These are phyloP conservation scores for Thalpophila matura DNA, from an alignment of 2,888 invertebrate genomes.

Conservation along the genomic window DNA sequence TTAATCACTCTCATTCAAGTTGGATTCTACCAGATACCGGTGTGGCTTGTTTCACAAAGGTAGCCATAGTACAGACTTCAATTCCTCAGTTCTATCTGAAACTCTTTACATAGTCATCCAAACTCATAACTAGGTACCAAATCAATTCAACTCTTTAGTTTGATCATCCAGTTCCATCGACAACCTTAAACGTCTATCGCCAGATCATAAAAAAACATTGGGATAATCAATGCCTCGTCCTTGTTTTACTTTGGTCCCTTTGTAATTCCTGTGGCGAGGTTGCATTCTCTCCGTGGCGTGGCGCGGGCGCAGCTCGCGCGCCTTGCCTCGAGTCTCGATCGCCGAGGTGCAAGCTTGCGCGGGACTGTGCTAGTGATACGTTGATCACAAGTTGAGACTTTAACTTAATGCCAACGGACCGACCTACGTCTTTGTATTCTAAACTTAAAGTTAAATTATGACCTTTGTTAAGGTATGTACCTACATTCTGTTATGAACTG, in stretches of 20 bases:
- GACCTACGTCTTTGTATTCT: constrained; percentile 56
- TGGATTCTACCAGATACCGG: constrained; percentile 15
- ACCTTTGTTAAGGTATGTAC: constrained; percentile 19
- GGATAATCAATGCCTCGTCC: constrained; percentile 82
- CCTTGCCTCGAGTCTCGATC: constrained; percentile 61
- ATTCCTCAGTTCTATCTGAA: constrained; percentile 7
- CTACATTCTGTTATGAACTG: constrained; percentile 18
- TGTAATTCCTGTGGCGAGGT: constrained; percentile 83
- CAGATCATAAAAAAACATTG: constrained; percentile 70
- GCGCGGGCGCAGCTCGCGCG: constrained; percentile 66
- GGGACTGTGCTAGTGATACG: constrained; percentile 29
- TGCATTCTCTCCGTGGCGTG: constrained; percentile 81
- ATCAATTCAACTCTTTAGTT: constrained; percentile 29
- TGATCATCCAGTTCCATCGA: constrained; percentile 58
- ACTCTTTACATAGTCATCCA: neutral
- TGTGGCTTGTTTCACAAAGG: constrained; percentile 10
- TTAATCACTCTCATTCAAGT: constrained; percentile 37
- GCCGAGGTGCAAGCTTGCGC: constrained; percentile 56
- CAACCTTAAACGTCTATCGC: constrained; percentile 63
- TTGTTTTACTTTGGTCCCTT: constrained; percentile 83
- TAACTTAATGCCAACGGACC: constrained; percentile 40
- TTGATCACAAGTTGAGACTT: constrained; percentile 52
- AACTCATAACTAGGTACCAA: constrained; percentile 10
- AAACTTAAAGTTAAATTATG: constrained; percentile 35
- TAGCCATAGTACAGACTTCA: neutral